These are phyloP conservation scores for Acanthurus lineatus DNA, from an alignment of 2,797 vertebrate species.

Conservation along the genomic window DNA sequence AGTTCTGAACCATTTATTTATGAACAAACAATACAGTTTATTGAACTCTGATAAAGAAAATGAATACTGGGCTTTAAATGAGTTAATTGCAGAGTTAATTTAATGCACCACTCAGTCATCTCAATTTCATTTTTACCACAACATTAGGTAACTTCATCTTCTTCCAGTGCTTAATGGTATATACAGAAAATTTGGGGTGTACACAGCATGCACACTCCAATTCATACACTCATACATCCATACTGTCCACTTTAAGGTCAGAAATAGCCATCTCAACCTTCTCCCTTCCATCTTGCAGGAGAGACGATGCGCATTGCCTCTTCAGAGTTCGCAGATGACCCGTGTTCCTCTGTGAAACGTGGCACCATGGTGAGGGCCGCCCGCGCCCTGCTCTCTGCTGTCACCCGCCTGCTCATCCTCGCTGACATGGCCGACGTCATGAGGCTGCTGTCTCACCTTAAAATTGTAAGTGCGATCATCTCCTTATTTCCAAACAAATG, in stretches of 20 bases:
- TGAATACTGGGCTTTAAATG: background rate
- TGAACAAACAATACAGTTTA: background rate
- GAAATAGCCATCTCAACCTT: background rate
- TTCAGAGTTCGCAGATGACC: conserved; percentile 97
- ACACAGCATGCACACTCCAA: no score
- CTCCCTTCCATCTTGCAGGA: conserved; percentile 79
- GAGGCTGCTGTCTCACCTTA: conserved; percentile 96
- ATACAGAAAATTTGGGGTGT: no score
- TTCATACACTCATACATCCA: background rate
- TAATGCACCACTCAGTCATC: background rate
- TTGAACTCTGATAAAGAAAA: conserved; percentile 23
- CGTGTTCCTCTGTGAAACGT: conserved; percentile 96
- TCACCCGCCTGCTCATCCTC: conserved; percentile 97
- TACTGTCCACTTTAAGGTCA: background rate
- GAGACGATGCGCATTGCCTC: conserved; percentile 96
- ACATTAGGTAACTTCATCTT: background rate
- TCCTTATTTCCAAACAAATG: background rate
- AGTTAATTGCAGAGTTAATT: background rate
- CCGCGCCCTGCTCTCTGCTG: conserved; percentile 94
- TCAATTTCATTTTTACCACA: background rate
- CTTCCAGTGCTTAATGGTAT: background rate
- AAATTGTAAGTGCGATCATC: conserved; percentile 89
- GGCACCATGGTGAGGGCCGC: conserved; percentile 98
- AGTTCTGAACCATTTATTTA: background rate
- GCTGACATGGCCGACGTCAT: conserved; percentile 99